These are phyloP conservation scores for Electrophaes corylata DNA, from an alignment of 2,888 invertebrate genomes.

Conservation along the genomic window DNA sequence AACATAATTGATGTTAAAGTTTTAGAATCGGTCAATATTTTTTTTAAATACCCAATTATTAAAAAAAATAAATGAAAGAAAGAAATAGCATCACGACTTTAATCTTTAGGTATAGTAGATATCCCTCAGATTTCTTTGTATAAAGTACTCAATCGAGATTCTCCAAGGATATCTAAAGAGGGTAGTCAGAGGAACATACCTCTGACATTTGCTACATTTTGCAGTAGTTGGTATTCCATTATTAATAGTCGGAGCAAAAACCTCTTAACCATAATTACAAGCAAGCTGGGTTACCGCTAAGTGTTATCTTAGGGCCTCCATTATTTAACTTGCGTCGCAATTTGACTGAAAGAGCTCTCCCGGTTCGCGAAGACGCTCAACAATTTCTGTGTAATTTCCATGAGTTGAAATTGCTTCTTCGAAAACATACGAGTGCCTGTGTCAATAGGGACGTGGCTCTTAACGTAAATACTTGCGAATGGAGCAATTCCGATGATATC, in stretches of 20 bases:
- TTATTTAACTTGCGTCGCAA: constrained; percentile 28
- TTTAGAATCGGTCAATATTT: too few species aligned
- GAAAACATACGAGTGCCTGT: constrained; percentile 17
- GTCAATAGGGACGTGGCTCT: constrained; percentile 16
- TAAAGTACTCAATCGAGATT: too few species aligned
- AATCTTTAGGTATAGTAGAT: too few species aligned
- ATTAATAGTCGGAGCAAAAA: background rate
- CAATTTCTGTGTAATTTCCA: constrained; percentile 16
- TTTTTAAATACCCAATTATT: too few species aligned
- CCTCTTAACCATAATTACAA: background rate
- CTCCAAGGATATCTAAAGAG: too few species aligned
- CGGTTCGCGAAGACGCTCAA: constrained; percentile 7
- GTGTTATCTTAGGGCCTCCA: constrained; percentile 30
- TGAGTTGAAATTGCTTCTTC: constrained; percentile 24
- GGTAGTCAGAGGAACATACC: too few species aligned
- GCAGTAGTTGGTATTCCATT: too few species aligned
- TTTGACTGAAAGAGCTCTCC: constrained; percentile 16
- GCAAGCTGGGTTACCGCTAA: constrained; percentile 6
- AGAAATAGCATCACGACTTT: too few species aligned
- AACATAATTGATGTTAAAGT: too few species aligned
- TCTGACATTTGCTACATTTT: too few species aligned
- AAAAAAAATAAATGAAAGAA: too few species aligned
- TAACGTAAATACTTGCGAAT: constrained; percentile 9
- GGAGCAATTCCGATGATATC: constrained; percentile 16
- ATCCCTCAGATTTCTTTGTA: too few species aligned